These are phyloP conservation scores for Hirtodrosophila cameraria DNA, from an alignment of 2,888 invertebrate genomes.

Conservation along the genomic window DNA sequence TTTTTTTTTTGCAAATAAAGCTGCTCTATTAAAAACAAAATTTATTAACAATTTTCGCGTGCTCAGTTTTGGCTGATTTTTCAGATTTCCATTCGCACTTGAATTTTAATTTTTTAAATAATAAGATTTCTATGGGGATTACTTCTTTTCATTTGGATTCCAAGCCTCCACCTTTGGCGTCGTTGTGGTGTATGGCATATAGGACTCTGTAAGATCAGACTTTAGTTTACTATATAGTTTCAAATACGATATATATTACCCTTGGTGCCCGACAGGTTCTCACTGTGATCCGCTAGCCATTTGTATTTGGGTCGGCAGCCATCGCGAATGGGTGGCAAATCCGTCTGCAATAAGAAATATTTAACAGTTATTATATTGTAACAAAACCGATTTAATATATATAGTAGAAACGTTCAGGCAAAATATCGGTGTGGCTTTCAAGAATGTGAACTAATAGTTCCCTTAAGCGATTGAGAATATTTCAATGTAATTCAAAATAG, in stretches of 20 bases:
- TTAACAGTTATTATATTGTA: neutral
- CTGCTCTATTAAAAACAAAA: slow-evolving; percentile 23
- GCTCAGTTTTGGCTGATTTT: neutral
- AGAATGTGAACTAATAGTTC: too few relatives aligned
- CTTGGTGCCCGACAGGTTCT: slow-evolving; percentile 93
- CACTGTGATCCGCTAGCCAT: slow-evolving; percentile 94
- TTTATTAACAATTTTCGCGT: slow-evolving; percentile 27
- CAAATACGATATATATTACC: slow-evolving; percentile 70
- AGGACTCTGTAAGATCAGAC: slow-evolving; percentile 85
- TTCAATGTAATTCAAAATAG: too few relatives aligned
- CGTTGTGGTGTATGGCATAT: slow-evolving; percentile 96
- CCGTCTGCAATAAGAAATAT: slow-evolving; percentile 77
- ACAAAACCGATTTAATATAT: neutral
- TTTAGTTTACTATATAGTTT: neutral
- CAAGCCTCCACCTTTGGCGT: slow-evolving; percentile 94
- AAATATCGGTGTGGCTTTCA: too few relatives aligned
- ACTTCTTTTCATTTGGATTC: slow-evolving; percentile 85
- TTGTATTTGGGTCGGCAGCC: slow-evolving; percentile 90
- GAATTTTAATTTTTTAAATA: slow-evolving; percentile 30
- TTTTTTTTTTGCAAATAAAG: slow-evolving; percentile 32
- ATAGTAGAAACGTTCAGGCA: too few relatives aligned
- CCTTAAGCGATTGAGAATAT: too few relatives aligned
- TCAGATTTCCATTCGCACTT: slow-evolving; percentile 15
- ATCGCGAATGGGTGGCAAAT: slow-evolving; percentile 85
- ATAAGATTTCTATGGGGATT: slow-evolving; percentile 3